Evolutionary conservation across 2,113 vertebrate species (phyloP).

Genomic region (Percina caprodes): DNA sequence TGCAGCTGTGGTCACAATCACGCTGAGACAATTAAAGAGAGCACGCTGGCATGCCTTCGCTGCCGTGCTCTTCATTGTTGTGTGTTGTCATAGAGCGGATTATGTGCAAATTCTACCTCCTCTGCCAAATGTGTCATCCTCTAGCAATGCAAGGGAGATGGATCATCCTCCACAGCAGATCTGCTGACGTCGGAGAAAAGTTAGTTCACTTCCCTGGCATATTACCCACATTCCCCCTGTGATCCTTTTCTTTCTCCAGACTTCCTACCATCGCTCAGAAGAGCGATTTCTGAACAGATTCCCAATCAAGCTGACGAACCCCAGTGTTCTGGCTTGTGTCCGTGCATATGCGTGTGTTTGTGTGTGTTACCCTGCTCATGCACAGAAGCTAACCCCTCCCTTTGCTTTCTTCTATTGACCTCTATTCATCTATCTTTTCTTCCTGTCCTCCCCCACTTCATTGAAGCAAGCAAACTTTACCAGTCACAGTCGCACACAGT

Average conservation of each 20-base stretch:
- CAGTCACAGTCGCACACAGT: too few species aligned
- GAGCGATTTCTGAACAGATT: conserved; percentile 66
- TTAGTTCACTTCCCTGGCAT: conserved; percentile 68
- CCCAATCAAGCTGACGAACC: conserved; percentile 61
- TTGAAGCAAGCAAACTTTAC: not conserved
- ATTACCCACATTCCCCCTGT: conserved; percentile 58
- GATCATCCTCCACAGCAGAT: conserved; percentile 61
- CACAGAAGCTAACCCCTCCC: conserved; percentile 1
- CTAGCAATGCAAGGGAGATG: conserved; percentile 35
- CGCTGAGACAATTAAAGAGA: conserved; percentile 59
- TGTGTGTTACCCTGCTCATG: conserved; percentile 1
- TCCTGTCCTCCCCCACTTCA: not conserved
- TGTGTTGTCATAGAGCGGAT: conserved; percentile 28
- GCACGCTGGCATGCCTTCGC: conserved; percentile 35
- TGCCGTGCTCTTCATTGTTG: conserved; percentile 25
- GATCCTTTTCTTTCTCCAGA: conserved; percentile 55
- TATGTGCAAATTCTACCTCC: conserved; percentile 37
- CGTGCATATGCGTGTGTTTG: conserved; percentile 30
- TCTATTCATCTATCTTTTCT: conserved; percentile 21
- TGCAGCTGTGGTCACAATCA: conserved; percentile 64
- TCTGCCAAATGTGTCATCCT: conserved; percentile 53
- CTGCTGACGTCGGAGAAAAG: conserved; percentile 75
- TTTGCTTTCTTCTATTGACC: conserved; percentile 52
- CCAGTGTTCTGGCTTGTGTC: conserved; percentile 55
- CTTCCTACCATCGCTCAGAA: conserved; percentile 49